Evolutionary conservation across 2,888 invertebrate species (phyloP), one percentile per base, ranked within the genome.

Genomic region (Hydrotaea cyrtoneurina): DNA sequence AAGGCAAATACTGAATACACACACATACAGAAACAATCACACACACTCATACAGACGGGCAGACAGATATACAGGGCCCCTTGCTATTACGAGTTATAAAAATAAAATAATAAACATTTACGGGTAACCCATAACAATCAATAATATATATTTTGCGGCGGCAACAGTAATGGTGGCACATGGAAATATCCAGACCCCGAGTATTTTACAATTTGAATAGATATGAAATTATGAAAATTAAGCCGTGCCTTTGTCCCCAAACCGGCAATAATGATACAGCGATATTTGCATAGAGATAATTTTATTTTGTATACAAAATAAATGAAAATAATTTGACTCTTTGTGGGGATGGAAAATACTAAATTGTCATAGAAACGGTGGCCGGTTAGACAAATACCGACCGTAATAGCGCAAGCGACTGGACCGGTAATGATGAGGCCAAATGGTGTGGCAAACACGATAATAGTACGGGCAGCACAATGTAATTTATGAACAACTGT

Each of bases 41-140:
- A 55, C 55, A 55, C 55, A 39, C 13, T 17, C 53, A 53, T n/a
- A 21, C 21, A 55, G 39, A 39, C 11, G 36, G 36, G 19, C n/a
- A n/a, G 19, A 17, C 11, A 5, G 21, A 2, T 19, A 26, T 8
- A 15, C 23, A 59, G 23, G 15, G 26, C 23, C 59, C 59, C 26
- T 59, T 59, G 26, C 50, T n/a, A n/a, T 50, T 15, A 50, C 13
- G 26, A 23, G 59, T 59, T 26, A 59, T 59, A 59, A 59, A 21
- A 23, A 59, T 23, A 59, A 23, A n/a, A 57, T 53, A 79, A 57
- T 79, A 66, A 79, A 55, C 72, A 72, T 72, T 50, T 73, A 78
- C 64, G 62, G 50, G 66, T 66, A 53, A 55, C 26, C 15, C 55
- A 74, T 74, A 55, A 66, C 64, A 66, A 79, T 55, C 57, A 26